Evolutionary conservation across 2,113 vertebrate species (phyloP).

Genomic region (Vimba vimba): DNA sequence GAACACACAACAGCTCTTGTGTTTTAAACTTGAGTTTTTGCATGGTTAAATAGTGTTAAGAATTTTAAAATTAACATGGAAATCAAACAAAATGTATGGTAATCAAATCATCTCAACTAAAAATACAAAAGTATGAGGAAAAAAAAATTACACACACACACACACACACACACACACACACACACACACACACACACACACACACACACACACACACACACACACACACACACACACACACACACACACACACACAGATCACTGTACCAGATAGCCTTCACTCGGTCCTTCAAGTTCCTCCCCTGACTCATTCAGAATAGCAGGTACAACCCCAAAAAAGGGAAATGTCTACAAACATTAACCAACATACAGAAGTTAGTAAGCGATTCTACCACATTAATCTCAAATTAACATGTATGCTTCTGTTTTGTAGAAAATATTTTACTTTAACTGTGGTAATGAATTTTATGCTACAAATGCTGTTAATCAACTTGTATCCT

Average conservation of each 20-base stretch:
- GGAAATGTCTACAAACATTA: slow-evolving; percentile 84
- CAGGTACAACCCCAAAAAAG: slow-evolving; percentile 95
- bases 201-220: too few relatives aligned
- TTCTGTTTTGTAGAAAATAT: not conserved
- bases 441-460: not conserved
- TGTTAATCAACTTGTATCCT: not conserved
- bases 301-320: slow-evolving; percentile 90
- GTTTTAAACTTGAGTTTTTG: not conserved
- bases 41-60: not conserved
- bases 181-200: too few relatives aligned
- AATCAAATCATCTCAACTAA: not conserved
- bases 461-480: not conserved
- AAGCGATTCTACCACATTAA: not conserved
- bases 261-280: slow-evolving; percentile 93
- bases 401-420: not conserved
- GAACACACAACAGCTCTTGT: too few relatives aligned
- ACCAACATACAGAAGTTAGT: not conserved
- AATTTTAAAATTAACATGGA: not conserved
- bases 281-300: slow-evolving; percentile 94
- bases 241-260: too few relatives aligned
- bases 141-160: too few relatives aligned
- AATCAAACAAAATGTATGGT: not conserved
- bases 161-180: too few relatives aligned
- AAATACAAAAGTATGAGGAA: too few relatives aligned
- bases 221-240: too few relatives aligned